Percentiles rank a stretch among this genome's conserved stretches.
Evolutionary conservation across 2,888 invertebrate genomes (phyloP).

Genomic region (Patella ulyssiponensis): DNA sequence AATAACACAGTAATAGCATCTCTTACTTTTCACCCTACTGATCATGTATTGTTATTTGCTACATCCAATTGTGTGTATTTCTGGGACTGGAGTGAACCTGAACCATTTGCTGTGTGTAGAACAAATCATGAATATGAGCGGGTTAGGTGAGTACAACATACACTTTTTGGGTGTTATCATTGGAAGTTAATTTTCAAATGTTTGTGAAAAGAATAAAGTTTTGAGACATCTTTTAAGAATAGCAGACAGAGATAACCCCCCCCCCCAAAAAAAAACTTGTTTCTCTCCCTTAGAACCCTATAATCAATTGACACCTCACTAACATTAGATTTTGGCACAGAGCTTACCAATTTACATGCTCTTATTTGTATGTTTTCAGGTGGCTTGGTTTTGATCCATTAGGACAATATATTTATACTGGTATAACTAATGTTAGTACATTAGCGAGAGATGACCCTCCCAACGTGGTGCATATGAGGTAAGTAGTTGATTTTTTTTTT

Average conservation of each 20-base stretch:
- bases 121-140: constrained; percentile 86
- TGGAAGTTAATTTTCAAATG: no score
- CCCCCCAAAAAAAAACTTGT: no score
- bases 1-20: constrained; percentile 86
- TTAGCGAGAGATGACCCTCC: constrained; percentile 44
- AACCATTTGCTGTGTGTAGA: constrained; percentile 80
- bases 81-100: constrained; percentile 89
- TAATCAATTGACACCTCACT: no score
- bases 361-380: constrained; percentile 73
- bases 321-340: no score
- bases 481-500: constrained; percentile 8
- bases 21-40: constrained; percentile 88
- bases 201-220: no score
- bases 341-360: no score
- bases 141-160: constrained; percentile 78
- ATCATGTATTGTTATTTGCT: constrained; percentile 87
- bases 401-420: constrained; percentile 87
- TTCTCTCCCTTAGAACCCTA: no score
- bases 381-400: constrained; percentile 88
- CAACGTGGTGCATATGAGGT: constrained; percentile 41
- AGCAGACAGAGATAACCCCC: no score
- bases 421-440: constrained; percentile 78
- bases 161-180: no score
- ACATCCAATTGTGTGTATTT: constrained; percentile 87
- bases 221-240: no score